phyloP scores from a whole-genome alignment of 2,797 vertebrate genomes.

The Lithobates pipiens region DNA sequence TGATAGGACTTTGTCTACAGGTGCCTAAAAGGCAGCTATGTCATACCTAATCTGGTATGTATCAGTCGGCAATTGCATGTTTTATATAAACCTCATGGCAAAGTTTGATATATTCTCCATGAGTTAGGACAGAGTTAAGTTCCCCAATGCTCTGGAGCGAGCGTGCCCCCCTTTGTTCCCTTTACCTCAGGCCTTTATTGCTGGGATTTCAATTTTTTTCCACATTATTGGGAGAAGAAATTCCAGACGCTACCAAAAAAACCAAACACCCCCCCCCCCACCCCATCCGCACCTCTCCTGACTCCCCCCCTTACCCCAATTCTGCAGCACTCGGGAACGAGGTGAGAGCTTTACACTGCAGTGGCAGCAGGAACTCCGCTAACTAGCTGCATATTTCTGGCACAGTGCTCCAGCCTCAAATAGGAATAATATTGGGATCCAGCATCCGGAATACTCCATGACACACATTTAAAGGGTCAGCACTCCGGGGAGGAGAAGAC shows the following conservation, averaged over 20 bases:
- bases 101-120: not conserved
- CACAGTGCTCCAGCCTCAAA: constrained; percentile 5
- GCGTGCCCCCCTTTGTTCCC: constrained; percentile 10
- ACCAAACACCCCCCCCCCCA: not conserved
- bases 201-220: constrained; percentile 55
- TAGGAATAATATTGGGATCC: constrained; percentile 53
- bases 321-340: constrained; percentile 52
- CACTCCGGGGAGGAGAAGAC: not conserved
- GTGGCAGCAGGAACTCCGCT: constrained; percentile 54
- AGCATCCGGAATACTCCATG: constrained; percentile 45
- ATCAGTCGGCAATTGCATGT: not conserved
- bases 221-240: constrained; percentile 59
- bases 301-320: constrained; percentile 38
- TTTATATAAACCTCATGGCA: not conserved
- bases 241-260: constrained; percentile 50
- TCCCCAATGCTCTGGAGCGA: not conserved
- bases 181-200: constrained; percentile 45
- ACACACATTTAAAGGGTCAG: constrained; percentile 47
- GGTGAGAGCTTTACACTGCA: constrained; percentile 60
- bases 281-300: constrained; percentile 37
- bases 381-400: constrained; percentile 58
- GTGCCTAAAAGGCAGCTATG: not conserved
- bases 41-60: not conserved
- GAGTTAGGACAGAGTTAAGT: constrained; percentile 19
- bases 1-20: not conserved